A percentile compares a stretch with the other conserved stretches of the same genome.
phyloP scores from a whole-genome alignment of 2,888 invertebrate species.

The Cremastinae sp. region DNA sequence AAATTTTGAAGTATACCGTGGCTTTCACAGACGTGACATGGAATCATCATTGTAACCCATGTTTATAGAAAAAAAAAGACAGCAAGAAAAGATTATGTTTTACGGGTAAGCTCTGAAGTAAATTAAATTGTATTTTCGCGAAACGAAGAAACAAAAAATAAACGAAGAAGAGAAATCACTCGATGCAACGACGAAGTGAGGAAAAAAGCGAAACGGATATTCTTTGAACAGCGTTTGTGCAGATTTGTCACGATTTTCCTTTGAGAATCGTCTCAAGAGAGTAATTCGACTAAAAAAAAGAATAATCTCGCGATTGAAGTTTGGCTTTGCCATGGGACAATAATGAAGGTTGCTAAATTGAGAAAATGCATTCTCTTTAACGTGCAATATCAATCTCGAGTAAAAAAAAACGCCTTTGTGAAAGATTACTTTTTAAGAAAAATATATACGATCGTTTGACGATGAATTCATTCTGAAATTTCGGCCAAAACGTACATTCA shows the following conservation, averaged over 20 bases:
- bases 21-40: slow-evolving; percentile 62
- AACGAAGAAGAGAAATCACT: slow-evolving; percentile 23
- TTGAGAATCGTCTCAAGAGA: slow-evolving; percentile 10
- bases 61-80: slow-evolving; percentile 52
- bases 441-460: slow-evolving; percentile 42
- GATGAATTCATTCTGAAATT: slow-evolving; percentile 35
- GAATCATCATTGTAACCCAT: slow-evolving; percentile 50
- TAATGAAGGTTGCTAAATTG: slow-evolving; percentile 72
- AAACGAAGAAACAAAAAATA: slow-evolving; percentile 17
- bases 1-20: slow-evolving; percentile 27
- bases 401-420: slow-evolving; percentile 12
- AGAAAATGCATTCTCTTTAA: slow-evolving; percentile 50
- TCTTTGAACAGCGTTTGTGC: slow-evolving; percentile 54
- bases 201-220: slow-evolving; percentile 43
- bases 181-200: slow-evolving; percentile 28
- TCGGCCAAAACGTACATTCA: slow-evolving; percentile 15
- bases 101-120: slow-evolving; percentile 54
- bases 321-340: slow-evolving; percentile 72
- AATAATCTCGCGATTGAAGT: slow-evolving; percentile 61
- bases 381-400: slow-evolving; percentile 67
- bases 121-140: slow-evolving; percentile 45
- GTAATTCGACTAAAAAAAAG: slow-evolving; percentile 32
- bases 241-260: slow-evolving; percentile 4
- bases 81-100: slow-evolving; percentile 53
- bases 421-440: slow-evolving; percentile 29